phyloP scores from a whole-genome alignment of 2,888 invertebrate genomes.

The Pediacus dermestoides region DNA sequence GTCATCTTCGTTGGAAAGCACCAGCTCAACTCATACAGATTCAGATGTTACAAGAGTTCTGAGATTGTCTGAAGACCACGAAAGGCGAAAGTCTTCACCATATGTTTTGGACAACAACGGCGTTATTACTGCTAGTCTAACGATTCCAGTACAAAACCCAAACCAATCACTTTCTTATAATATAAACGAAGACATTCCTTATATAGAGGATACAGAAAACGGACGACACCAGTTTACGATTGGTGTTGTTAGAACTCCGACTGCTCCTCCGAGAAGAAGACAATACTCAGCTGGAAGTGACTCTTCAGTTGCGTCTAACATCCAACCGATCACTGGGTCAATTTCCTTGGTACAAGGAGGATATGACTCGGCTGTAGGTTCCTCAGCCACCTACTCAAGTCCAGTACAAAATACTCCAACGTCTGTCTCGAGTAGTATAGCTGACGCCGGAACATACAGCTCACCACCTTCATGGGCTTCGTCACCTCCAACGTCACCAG shows the following conservation, averaged over 20 bases:
- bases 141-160: constrained; percentile 60
- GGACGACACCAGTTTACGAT: constrained; percentile 46
- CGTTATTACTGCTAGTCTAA: constrained; percentile 76
- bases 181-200: constrained; percentile 66
- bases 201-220: constrained; percentile 57
- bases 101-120: constrained; percentile 56
- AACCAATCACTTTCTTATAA: constrained; percentile 50
- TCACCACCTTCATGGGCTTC: constrained; percentile 60
- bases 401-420: constrained; percentile 51
- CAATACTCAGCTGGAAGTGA: constrained; percentile 54
- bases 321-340: constrained; percentile 48
- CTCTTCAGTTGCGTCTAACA: constrained; percentile 44
- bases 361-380: constrained; percentile 65
- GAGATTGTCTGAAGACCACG: constrained; percentile 32
- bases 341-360: constrained; percentile 47
- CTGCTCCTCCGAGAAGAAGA: constrained; percentile 50
- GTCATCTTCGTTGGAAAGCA: constrained; percentile 47
- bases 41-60: constrained; percentile 50
- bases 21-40: constrained; percentile 54
- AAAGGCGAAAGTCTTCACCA: constrained; percentile 59
- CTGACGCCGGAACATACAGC: constrained; percentile 49
- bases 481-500: constrained; percentile 58
- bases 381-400: constrained; percentile 56
- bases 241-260: constrained; percentile 41
- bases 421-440: constrained; percentile 45